These are phyloP conservation scores for Griposia aprilina DNA, from an alignment of 2,888 invertebrate species.

Conservation along the genomic window DNA sequence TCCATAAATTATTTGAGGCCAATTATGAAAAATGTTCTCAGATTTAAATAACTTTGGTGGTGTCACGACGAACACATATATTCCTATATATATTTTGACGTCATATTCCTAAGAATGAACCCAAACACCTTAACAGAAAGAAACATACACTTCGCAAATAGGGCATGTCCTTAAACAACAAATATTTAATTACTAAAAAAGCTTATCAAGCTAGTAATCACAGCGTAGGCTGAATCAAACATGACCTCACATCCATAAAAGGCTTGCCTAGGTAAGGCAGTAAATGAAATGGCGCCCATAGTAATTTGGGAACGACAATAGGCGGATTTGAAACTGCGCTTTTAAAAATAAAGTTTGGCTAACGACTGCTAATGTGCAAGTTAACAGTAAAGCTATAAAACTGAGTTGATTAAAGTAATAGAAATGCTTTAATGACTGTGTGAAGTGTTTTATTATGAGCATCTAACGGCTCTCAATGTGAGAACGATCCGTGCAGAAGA, in stretches of 20 bases:
- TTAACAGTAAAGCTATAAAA: conserved; percentile 53
- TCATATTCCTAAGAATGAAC: not conserved
- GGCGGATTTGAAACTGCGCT: conserved; percentile 27
- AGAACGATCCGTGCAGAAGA: conserved; percentile 9
- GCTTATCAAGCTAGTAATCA: conserved; percentile 57
- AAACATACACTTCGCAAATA: conserved; percentile 12
- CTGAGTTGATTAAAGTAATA: conserved; percentile 55
- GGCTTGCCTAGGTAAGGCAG: conserved; percentile 50
- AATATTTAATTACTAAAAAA: conserved; percentile 49
- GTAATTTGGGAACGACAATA: conserved; percentile 53
- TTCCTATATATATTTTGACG: conserved; percentile 4
- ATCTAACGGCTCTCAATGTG: conserved; percentile 42
- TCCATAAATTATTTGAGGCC: conserved; percentile 28
- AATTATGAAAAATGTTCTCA: conserved; percentile 28
- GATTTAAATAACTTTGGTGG: not conserved
- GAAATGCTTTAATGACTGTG: conserved; percentile 55
- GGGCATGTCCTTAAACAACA: conserved; percentile 13
- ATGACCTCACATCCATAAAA: conserved; percentile 68
- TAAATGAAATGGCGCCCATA: conserved; percentile 41
- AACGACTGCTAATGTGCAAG: conserved; percentile 45
- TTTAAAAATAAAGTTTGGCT: conserved; percentile 26
- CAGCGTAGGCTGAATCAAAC: conserved; percentile 55
- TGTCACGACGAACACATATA: not conserved
- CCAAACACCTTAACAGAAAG: conserved; percentile 7
- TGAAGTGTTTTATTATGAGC: conserved; percentile 49